Base-by-base conservation (phyloP, 2,113 vertebrate species). In the Urocitellus parryii region DNA sequence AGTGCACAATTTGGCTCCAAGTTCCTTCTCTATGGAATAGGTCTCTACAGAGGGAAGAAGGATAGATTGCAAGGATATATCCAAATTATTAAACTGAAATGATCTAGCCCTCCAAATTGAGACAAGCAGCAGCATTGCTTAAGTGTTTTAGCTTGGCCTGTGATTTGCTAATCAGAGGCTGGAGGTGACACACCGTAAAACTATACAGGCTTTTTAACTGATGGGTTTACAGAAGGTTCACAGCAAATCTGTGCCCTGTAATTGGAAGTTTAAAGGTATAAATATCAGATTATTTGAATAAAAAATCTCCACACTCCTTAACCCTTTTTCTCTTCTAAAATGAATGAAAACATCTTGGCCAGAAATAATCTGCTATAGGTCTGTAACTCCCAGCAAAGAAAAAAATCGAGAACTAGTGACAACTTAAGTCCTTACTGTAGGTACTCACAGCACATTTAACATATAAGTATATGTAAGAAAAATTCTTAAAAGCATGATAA, bases 191-290 rank as follows among this genome's bases (percentile, higher is more conserved):
- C 9, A 14, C 73, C 32, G 25, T 72, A 81, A 51, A 87, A 94
- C 94, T n/a, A 58, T 14, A 61, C 56, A 85, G 70, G 95, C 76
- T 89, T 87, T 95, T 96, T 90, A 94, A 96, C 94, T 63, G 89
- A 88, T 84, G 80, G 78, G 81, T 96, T 88, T 92, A 94, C 78
- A 86, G 95, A 94, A 94, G 92, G 81, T 51, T 97, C 88, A 72
- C 63, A 76, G 88, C 68, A 90, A 86, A 95, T 81, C 68, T 93
- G 70, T 84, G 90, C 56, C 90, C 96, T 96, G 51, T 96, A 96
- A 90, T 94, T 96, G 88, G 42, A 94, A 96, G 94, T 97, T 86
- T 96, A 97, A 97, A 97, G 96, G 37, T 67, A 76, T 45, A 93
- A 37, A 92, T 94, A 90, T 97, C 91, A 95, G 94, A 61, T 96